Evolutionary conservation across 2,797 vertebrate genomes (phyloP), one percentile per base, ranked within the genome.

Genomic region (Malurus splendens): DNA sequence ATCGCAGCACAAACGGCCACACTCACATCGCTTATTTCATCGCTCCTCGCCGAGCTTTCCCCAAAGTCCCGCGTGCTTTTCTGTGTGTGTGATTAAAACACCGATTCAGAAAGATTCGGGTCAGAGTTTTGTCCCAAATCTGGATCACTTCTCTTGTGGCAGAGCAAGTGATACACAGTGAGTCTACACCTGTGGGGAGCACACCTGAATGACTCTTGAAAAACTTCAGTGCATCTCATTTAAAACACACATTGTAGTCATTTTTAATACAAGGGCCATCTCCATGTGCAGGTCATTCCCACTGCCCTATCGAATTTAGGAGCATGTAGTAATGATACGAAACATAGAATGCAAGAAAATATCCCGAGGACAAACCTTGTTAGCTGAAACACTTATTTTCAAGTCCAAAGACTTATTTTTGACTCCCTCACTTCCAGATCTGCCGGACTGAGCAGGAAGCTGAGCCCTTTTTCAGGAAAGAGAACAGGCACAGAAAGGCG

Each of bases 1-100:
- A 12, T 15, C 3, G 5, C 25, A 2, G 14, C 5, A 48, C n/a
- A 23, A 70, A 20, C 0, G 6, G 32, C 5, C 22, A 15, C 16
- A 7, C 54, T 70, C 65, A 10, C 22, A 14, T 2, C 5, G 1
- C 16, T 44, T 15, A 18, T 25, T 50, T 24, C 47, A 41, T 7
- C 23, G 0, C 19, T 64, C 22, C 30, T 61, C 59, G 3, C 47
- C 28, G n/a, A 77, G 28, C 19, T 20, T 47, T 6, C 32, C 7
- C 7, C 9, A 8, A 54, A n/a, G 23, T 27, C 25, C n/a, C 1
- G 8, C 24, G 36, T 0, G 32, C 8, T 79, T 54, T 50, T 47
- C 5, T 17, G 15, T 4, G 39, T 4, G 39, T 6, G 25, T 4
- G 42, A 14, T 36, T 56, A 4, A 36, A 81, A 25, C 11, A n/a